Evolutionary conservation across 2,113 vertebrate genomes (phyloP), one percentile per base, ranked within the genome.

Genomic region (Eptesicus fuscus): DNA sequence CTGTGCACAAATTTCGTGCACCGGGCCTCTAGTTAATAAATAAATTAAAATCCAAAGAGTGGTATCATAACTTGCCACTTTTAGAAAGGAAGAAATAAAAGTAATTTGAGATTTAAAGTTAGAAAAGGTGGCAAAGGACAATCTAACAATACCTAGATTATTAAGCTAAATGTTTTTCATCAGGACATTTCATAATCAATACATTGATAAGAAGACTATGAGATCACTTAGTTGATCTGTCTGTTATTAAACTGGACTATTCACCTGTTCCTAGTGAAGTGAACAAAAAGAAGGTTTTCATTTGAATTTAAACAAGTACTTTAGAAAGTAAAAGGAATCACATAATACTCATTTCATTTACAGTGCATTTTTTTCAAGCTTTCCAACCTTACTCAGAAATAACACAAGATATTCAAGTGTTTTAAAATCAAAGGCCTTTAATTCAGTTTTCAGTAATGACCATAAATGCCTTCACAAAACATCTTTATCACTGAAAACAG

Each of bases 361-460:
- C 23, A 28, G 63, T 88, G 35, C 23, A 56, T 37, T n/a, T 73
- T 85, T 85, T 35, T 83, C 67, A 94, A 88, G 82, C 56, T 88
- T 86, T 95, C 59, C 51, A 92, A 32, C 40, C 67, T 73, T 91
- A 90, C 11, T 89, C 51, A 92, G 40, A 95, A 96, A 96, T 63
- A 95, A 96, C 65, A 95, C 90, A 94, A 92, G 25, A 83, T 61
- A 96, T 56, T 40, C 83, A 94, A 83, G 7, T 71, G 17, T 35
- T 96, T 97, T 96, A 93, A 96, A 92, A 95, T 95, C 44, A 93
- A 96, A 96, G 94, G 94, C 88, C 89, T 97, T 97, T 97, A 97
- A 97, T 97, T 94, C 77, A 87, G 37, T 94, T 96, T 93, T 90
- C 47, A 61, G 91, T 94, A 97, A 96, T 93, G 92, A 95, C 97